These are phyloP conservation scores for Hystrix brachyura DNA, from an alignment of 2,113 vertebrate genomes.

Conservation along the genomic window DNA sequence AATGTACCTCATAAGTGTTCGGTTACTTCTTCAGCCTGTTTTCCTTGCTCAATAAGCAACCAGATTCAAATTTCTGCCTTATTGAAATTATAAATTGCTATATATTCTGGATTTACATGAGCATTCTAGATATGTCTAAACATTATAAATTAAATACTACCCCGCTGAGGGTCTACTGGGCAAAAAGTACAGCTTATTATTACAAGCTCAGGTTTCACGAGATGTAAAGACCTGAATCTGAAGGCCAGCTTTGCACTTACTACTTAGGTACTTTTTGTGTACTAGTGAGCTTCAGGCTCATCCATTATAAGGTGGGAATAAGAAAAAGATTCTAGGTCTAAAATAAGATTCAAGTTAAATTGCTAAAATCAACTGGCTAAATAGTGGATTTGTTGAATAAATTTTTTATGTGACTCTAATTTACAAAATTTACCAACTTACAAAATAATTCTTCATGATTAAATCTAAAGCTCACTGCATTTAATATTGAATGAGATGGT, in stretches of 20 bases:
- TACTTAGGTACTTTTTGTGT: background rate
- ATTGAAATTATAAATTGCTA: background rate
- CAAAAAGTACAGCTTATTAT: background rate
- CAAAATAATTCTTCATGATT: background rate
- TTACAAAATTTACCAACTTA: conserved; percentile 22
- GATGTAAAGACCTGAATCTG: conserved; percentile 6
- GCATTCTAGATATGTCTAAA: background rate
- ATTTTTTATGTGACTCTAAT: conserved; percentile 49
- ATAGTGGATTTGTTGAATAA: conserved; percentile 5
- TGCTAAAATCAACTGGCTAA: background rate
- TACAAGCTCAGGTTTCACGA: conserved; percentile 16
- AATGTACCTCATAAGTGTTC: background rate
- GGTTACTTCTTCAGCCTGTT: background rate
- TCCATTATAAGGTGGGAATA: background rate
- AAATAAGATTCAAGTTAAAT: conserved; percentile 21
- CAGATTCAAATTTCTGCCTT: background rate
- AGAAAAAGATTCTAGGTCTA: conserved; percentile 8
- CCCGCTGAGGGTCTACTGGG: background rate
- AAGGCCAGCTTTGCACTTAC: background rate
- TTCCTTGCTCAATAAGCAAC: background rate
- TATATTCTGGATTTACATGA: background rate
- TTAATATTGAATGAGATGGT: background rate
- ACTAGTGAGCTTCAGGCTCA: background rate
- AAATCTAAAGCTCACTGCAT: conserved; percentile 34
- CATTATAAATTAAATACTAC: background rate